A percentile compares a stretch with the other conserved stretches of the same genome.
Evolutionary conservation across 2,113 vertebrate species (phyloP).

Genomic region (Motacilla alba): DNA sequence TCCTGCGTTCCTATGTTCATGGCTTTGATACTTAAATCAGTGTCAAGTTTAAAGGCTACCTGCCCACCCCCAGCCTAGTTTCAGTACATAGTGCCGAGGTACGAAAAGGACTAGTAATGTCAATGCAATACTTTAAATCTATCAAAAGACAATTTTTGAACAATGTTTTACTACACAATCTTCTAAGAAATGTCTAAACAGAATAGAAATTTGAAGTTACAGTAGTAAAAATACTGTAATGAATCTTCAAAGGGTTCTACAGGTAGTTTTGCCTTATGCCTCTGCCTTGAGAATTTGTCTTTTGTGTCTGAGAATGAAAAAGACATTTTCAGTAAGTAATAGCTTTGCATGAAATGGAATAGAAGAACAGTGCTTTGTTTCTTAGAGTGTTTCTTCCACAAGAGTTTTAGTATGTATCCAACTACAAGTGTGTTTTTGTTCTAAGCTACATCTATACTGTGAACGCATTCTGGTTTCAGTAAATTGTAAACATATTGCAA

Average conservation of each 20-base stretch:
- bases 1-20: rapidly evolving
- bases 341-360: neutral
- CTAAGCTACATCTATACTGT: neutral
- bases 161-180: neutral
- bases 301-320: neutral
- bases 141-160: neutral
- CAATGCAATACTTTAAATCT: neutral
- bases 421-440: neutral
- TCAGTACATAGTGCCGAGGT: neutral
- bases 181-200: neutral
- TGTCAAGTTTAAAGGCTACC: neutral
- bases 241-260: neutral
- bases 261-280: neutral
- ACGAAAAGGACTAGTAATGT: neutral
- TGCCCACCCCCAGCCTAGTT: neutral
- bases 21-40: neutral
- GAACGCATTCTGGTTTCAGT: neutral
- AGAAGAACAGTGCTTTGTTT: neutral
- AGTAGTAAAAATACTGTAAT: neutral
- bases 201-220: neutral
- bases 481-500: neutral
- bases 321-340: neutral
- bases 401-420: neutral
- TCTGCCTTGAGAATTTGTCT: neutral
- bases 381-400: neutral